Conservation (phyloP, 2,113 vertebrate species). For the Corythaixoides concolor region DNA sequence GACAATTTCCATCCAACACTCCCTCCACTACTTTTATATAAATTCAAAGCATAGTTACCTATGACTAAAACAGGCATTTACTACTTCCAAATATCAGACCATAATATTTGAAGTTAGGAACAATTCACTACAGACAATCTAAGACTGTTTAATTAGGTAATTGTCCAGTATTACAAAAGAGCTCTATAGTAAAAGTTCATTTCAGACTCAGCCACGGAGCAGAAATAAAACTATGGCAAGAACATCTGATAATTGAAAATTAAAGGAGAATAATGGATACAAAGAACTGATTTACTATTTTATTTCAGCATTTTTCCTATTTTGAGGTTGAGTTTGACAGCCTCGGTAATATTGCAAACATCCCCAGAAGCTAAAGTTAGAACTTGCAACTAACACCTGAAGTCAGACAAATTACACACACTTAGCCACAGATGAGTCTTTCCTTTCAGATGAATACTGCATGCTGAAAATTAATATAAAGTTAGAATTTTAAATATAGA, state of each 20-base stretch:
- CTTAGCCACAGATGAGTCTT: not conserved
- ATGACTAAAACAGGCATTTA: not conserved
- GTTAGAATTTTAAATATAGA: not conserved
- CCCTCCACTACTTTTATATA: not conserved
- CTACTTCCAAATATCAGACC: not conserved
- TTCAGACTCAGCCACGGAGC: not conserved
- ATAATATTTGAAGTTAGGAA: not conserved
- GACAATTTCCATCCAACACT: fast-evolving
- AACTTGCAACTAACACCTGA: not conserved
- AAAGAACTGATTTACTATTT: not conserved
- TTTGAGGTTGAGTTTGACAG: not conserved
- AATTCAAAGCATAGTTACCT: not conserved
- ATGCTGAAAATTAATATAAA: not conserved
- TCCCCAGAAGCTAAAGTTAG: not conserved
- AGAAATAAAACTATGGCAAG: not conserved
- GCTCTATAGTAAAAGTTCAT: not conserved
- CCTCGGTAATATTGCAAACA: not conserved
- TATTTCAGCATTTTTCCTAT: not conserved
- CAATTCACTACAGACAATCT: not conserved
- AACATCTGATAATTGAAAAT: not conserved
- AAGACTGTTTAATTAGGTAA: not conserved
- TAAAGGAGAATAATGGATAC: not conserved
- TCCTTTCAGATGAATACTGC: not conserved
- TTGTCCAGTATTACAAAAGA: not conserved
- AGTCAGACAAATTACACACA: not conserved